Base-by-base conservation (phyloP, 2,113 vertebrate species). In the Pelodiscus sinensis region DNA sequence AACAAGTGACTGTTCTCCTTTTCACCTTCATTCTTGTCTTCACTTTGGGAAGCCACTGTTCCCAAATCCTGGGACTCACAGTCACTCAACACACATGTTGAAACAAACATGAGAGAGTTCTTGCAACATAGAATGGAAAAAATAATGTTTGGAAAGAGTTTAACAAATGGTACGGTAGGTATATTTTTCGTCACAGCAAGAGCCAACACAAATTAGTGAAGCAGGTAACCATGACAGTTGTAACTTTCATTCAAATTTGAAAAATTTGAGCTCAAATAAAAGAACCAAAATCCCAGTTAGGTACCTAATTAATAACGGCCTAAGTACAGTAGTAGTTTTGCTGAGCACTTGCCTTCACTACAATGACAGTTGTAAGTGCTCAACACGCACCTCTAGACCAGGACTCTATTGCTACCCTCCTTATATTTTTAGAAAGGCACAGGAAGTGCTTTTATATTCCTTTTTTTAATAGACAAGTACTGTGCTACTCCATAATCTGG, bases 1-100 rank as follows among this genome's bases (percentile, higher is more conserved):
- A 98, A 96, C 2, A 94, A 96, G 3, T 97, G 98, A 52, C 96
- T 97, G 81, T 38, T 97, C 91, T 97, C 98, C 79, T 95, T 97
- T 82, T 92, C 92, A 2, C 65, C 96, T 38, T 96, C 96, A 1
- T 29, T 86, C 68, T 92, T 90, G 79, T 97, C 78, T 9, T 94
- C 86, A 38, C 75, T 92, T 54, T 91, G 93, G 8, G 95, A 95
- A 86, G 89, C 83, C 86, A 95, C 95, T 86, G 90, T 88, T 84
- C 93, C 97, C 24, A 86, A 92, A 65, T 24, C 12, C 0, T 19
- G 92, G 89, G 97, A 95, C 35, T 92, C 95, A 83, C 93, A 60
- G 2, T 93, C 94, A 29, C 81, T 29, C 14, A 92, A 90, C 3
- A 57, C 5, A 9, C 88, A 93, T 0, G n/a, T 2, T 27, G 97